Percentiles rank a stretch among this genome's conserved stretches.
phyloP scores from a whole-genome alignment of 2,888 invertebrate species.

The Acanthosoma haemorrhoidale region DNA sequence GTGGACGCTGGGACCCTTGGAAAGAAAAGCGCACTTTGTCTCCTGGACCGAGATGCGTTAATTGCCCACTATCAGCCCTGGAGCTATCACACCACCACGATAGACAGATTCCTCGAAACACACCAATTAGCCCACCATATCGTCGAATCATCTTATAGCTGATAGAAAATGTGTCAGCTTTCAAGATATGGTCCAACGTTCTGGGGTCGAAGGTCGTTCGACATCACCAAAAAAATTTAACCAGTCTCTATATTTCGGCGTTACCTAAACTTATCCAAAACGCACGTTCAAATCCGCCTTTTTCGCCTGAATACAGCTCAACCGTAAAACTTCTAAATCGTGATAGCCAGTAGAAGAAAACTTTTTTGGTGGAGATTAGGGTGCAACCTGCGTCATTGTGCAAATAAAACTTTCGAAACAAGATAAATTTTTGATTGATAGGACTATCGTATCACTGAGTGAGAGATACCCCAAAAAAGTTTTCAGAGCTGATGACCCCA shows the following conservation, averaged over 20 bases:
- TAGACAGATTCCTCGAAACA: conserved; percentile 1
- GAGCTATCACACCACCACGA: background rate
- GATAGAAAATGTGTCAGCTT: background rate
- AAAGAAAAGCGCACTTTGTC: background rate
- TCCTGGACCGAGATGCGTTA: background rate
- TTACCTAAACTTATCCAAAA: too few relatives aligned
- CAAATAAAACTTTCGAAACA: background rate
- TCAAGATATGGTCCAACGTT: background rate
- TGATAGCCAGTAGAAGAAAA: background rate
- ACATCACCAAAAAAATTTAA: too few relatives aligned
- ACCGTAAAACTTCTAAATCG: too few relatives aligned
- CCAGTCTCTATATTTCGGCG: too few relatives aligned
- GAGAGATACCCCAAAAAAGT: background rate
- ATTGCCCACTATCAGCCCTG: background rate
- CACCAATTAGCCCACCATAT: background rate
- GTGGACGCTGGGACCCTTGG: too few relatives aligned
- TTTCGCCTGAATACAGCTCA: too few relatives aligned
- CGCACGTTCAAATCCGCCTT: too few relatives aligned
- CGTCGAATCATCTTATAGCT: background rate
- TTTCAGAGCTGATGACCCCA: background rate
- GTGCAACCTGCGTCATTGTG: background rate
- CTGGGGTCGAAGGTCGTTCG: background rate
- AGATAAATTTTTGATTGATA: background rate
- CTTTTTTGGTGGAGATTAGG: background rate
- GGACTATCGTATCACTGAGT: background rate